A percentile compares a stretch with the other conserved stretches of the same genome.
These are phyloP conservation scores for Tringa solitaria DNA, from an alignment of 2,113 vertebrate species.

Conservation along the genomic window DNA sequence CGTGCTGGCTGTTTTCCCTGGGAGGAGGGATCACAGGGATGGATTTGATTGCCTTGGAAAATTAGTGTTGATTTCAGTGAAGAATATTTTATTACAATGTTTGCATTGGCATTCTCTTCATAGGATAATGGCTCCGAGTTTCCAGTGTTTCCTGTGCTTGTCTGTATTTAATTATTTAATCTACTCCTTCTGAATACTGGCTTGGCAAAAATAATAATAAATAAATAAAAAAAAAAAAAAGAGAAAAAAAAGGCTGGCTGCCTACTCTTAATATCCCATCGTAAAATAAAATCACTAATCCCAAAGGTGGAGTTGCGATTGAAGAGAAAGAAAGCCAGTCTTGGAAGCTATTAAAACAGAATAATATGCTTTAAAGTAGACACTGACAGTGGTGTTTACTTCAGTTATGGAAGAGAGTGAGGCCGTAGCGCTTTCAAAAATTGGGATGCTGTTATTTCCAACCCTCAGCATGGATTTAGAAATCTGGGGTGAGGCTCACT, in stretches of 20 bases:
- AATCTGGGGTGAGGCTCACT: not conserved
- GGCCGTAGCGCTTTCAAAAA: not conserved
- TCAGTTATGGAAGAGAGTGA: not conserved
- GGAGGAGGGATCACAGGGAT: slow-evolving; percentile 53
- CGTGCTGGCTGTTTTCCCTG: slow-evolving; percentile 31
- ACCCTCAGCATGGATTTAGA: not conserved
- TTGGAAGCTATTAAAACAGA: not conserved
- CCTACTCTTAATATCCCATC: slow-evolving; percentile 15
- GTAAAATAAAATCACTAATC: slow-evolving; percentile 40
- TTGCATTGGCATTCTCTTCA: slow-evolving; percentile 49
- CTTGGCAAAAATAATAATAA: not conserved
- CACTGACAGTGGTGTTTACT: not conserved
- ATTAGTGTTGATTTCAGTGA: slow-evolving; percentile 62
- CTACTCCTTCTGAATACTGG: slow-evolving; percentile 13
- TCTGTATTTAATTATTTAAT: slow-evolving; percentile 51
- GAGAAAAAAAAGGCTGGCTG: not conserved
- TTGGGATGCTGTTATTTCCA: not conserved
- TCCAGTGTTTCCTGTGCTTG: slow-evolving; percentile 47
- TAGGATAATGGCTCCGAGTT: slow-evolving; percentile 41
- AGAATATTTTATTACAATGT: slow-evolving; percentile 65
- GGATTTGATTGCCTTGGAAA: slow-evolving; percentile 54
- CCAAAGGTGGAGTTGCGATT: slow-evolving; percentile 25
- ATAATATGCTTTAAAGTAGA: not conserved
- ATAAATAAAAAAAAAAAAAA: not conserved
- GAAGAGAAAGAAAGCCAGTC: not conserved